Base-by-base conservation (phyloP, 2,113 vertebrate species). In the Stercorarius parasiticus region DNA sequence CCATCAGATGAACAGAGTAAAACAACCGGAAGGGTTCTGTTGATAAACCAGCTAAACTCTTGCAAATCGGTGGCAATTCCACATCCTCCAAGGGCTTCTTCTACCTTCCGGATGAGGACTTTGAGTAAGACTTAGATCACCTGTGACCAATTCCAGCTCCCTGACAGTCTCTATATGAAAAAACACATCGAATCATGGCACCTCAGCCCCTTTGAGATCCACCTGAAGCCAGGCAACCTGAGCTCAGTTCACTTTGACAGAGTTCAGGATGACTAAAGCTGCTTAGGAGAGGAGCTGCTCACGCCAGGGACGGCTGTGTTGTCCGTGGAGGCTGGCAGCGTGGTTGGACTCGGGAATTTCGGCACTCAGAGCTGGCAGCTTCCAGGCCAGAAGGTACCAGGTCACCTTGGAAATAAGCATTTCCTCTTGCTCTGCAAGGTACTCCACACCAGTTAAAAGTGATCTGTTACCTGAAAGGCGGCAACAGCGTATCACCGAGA, bases 221-320 rank as follows among this genome's bases (percentile, higher is more conserved):
- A 30, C 3, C 49, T 21, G 53, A 83, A 53, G 27, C 56, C 79
- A 59, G 38, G 26, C 6, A 71, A 29, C 10, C 43, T 2, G 11
- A 65, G 40, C 27, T 53, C 40, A 45, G 25, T 6, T 65, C 6
- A 10, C 40, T 49, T 32, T 27, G 27, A 30, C 34, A 18, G 36
- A 34, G 58, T 5, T 50, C 34, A 27, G 56, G 65, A 47, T 49
- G 34, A 29, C 18, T 16, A 22, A 80, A 43, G 53, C 19, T 53
- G 55, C 9, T 29, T 1, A 15, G 45, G 64, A 56, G 43, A 36
- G 1, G 11, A 86, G 55, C 45, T 25, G 45, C 15, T 82, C 65
- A 13, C 56, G 4, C 1, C 5, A 7, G 84, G 38, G 55, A 2
- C 0, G 19, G 56, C 19, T 11, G 11, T 0, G 0, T 4, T 27